Percentiles rank a stretch among this genome's conserved stretches.
Conservation (phyloP, 2,888 invertebrate species). For the Pristionchus exspectatus region DNA sequence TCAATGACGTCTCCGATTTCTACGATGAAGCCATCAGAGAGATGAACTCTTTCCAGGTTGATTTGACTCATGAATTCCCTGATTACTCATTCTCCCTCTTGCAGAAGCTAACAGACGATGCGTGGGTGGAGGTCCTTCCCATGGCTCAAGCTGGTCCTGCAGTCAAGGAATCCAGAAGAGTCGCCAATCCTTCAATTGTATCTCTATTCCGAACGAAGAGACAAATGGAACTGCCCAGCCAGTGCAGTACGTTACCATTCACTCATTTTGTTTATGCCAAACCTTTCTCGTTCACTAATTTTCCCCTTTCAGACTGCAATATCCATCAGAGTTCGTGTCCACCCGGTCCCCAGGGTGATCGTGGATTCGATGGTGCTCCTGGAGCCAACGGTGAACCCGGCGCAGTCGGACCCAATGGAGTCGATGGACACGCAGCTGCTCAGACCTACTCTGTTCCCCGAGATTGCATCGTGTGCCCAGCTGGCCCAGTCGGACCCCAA, state of each 20-base stretch:
- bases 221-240: constrained; percentile 51
- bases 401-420: constrained; percentile 61
- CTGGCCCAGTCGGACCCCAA: constrained; percentile 62
- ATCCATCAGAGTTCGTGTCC: constrained; percentile 61
- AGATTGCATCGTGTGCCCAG: constrained; percentile 65
- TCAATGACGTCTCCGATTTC: constrained; percentile 65
- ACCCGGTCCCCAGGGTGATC: constrained; percentile 67
- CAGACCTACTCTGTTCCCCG: constrained; percentile 9
- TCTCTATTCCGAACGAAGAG: constrained; percentile 53
- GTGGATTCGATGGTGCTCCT: constrained; percentile 65
- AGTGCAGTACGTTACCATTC: constrained; percentile 46
- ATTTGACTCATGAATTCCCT: not conserved
- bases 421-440: constrained; percentile 57
- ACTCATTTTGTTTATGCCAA: not conserved
- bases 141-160: constrained; percentile 25
- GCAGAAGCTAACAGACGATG: constrained; percentile 50
- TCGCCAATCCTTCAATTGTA: constrained; percentile 3
- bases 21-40: constrained; percentile 64
- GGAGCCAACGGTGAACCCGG: constrained; percentile 61
- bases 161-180: not conserved
- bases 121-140: constrained; percentile 53
- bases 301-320: constrained; percentile 40
- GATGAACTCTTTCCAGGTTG: constrained; percentile 60
- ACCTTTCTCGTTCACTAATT: not conserved
- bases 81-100: not conserved